Evolutionary conservation across 2,888 invertebrate species (phyloP), one percentile per base, ranked within the genome.

Genomic region (Agriopis aurantiaria): DNA sequence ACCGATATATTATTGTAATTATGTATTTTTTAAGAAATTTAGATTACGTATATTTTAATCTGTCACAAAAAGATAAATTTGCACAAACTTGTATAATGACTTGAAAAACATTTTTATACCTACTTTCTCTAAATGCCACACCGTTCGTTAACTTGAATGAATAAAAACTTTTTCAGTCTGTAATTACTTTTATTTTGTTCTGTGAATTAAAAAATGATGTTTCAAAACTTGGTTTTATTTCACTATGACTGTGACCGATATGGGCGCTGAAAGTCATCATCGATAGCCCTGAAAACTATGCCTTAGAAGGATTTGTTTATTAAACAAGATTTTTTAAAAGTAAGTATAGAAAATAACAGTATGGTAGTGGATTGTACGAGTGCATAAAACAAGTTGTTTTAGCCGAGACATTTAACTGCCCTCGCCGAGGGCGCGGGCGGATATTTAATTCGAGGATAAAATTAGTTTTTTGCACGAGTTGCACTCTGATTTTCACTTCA

Each of bases 201-300:
- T 79, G 81, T 86, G 86, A 82, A 89, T 85, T 88, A 89, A 89
- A 84, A 81, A 84, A 88, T 83, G 85, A 86, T 87, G 88, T 87
- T 86, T 82, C 74, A 74, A 75, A 77, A 69, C 55, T 75, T 69
- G 72, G 82, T 82, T 80, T 68, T 65, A 56, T 60, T 41, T 68
- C 12, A 17, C 51, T 46, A 40, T 0, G 12, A 43, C 8, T 48
- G 14, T 58, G 8, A 12, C n/a, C n/a, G 17, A 0, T 23, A 23
- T 1, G 17, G 17, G 17, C 17, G 17, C 2, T 23, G 17, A 23
- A 23, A 23, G 2, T 23, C 17, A 23, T 23, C 17, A 23, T 23
- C 17, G 17, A 23, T 23, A 23, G 2, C 17, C 17, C 17, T 2
- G 17, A 23, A 23, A 23, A 23, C 17, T 23, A 23, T 23, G 17